These are phyloP conservation scores for Caenorhabditis latens DNA, from an alignment of 1,140 invertebrate genomes.

Conservation along the genomic window DNA sequence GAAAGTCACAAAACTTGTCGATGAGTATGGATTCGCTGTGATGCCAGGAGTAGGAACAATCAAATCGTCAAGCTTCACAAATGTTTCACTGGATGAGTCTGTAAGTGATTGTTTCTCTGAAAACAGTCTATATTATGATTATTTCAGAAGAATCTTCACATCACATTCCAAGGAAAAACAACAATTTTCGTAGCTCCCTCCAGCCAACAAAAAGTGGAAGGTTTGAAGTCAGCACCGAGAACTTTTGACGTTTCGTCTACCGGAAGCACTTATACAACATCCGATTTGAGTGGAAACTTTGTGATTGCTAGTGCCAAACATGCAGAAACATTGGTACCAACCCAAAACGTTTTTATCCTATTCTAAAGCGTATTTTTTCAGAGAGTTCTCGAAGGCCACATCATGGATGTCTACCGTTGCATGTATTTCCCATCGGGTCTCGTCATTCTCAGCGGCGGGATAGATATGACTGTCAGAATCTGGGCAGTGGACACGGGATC, in stretches of 20 bases:
- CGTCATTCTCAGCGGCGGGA: conserved; percentile 83
- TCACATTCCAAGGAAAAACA: conserved; percentile 22
- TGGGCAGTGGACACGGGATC: conserved; percentile 84
- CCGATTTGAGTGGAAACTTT: conserved; percentile 7
- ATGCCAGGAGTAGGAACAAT: conserved; percentile 14
- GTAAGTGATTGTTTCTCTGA: neutral
- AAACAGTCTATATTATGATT: neutral
- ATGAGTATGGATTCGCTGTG: conserved; percentile 35
- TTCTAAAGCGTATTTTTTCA: conserved; percentile 5
- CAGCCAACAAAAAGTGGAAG: neutral
- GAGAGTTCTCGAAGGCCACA: conserved; percentile 81
- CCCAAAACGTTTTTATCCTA: neutral
- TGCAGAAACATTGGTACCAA: neutral
- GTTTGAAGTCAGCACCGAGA: neutral
- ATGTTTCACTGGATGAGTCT: conserved; percentile 3
- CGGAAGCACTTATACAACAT: neutral
- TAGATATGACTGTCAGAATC: conserved; percentile 83
- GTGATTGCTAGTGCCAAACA: neutral
- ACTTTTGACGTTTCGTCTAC: conserved; percentile 8
- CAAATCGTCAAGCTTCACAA: neutral
- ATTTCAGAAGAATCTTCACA: conserved; percentile 18
- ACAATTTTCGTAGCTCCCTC: neutral
- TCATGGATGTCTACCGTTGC: conserved; percentile 83
- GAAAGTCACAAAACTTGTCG: conserved; percentile 17
- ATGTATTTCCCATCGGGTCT: conserved; percentile 84